Conservation (phyloP, 2,113 vertebrate genomes). For the Microcebus murinus region DNA sequence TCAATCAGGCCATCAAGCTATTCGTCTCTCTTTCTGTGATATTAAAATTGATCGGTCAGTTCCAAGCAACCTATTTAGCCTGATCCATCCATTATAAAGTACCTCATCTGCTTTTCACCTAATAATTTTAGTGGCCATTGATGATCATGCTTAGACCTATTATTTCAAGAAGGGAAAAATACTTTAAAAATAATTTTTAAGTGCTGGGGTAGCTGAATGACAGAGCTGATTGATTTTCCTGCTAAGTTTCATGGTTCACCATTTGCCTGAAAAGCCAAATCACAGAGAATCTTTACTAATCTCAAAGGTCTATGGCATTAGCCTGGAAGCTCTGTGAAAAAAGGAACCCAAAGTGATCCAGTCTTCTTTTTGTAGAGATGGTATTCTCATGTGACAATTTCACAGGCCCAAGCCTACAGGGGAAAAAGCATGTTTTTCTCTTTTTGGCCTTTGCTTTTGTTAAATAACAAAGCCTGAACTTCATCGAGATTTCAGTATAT, state of each 20-base stretch:
- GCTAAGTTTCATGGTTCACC: not conserved
- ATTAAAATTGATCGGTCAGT: not conserved
- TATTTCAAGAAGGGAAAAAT: not conserved
- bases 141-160: not conserved
- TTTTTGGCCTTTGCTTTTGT: not conserved
- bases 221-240: not conserved
- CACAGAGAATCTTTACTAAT: not conserved
- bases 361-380: not conserved
- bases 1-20: not conserved
- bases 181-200: not conserved
- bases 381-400: not conserved
- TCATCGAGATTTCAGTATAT: not conserved
- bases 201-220: too few species aligned
- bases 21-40: not conserved
- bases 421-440: not conserved
- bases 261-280: not conserved
- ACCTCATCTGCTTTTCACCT: not conserved
- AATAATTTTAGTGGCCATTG: not conserved
- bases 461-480: not conserved
- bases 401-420: not conserved
- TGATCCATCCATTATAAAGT: not conserved
- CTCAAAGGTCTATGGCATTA: not conserved
- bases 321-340: not conserved
- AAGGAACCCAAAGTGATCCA: not conserved
- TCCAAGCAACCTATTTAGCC: not conserved